phyloP scores from a whole-genome alignment of 2,113 vertebrate genomes.

The Ploceus nigricollis region DNA sequence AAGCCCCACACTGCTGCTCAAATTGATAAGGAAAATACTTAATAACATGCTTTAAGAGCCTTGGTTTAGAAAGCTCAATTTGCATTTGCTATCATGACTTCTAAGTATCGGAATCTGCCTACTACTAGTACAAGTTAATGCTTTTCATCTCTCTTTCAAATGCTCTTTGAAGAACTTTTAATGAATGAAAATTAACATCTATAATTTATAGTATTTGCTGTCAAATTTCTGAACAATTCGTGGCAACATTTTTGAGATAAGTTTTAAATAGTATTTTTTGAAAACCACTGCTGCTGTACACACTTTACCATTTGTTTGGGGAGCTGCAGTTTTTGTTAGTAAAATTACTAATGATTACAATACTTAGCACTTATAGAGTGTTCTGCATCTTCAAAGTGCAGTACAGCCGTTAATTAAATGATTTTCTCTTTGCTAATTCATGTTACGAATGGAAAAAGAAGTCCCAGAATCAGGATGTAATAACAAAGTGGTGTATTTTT shows the following conservation, averaged over 20 bases:
- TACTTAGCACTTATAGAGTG: conserved; percentile 50
- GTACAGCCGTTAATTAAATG: conserved; percentile 63
- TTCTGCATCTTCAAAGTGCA: conserved; percentile 66
- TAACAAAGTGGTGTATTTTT: background rate
- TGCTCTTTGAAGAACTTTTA: conserved; percentile 72
- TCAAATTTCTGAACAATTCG: conserved; percentile 70
- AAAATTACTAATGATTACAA: conserved; percentile 69
- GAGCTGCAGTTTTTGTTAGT: conserved; percentile 20
- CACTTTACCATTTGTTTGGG: conserved; percentile 41
- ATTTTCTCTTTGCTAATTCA: conserved; percentile 68
- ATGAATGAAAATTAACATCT: conserved; percentile 70
- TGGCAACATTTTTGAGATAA: conserved; percentile 53
- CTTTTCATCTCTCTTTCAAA: conserved; percentile 70
- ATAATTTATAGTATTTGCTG: conserved; percentile 66
- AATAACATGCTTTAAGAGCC: conserved; percentile 68
- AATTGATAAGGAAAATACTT: conserved; percentile 68
- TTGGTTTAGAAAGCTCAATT: conserved; percentile 66
- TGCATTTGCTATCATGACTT: conserved; percentile 76
- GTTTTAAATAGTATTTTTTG: conserved; percentile 58
- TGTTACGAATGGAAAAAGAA: background rate
- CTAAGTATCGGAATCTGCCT: conserved; percentile 64
- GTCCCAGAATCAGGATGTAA: background rate
- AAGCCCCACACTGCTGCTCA: conserved; percentile 68
- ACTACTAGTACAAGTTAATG: conserved; percentile 67
- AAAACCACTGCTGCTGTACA: conserved; percentile 27